These are phyloP conservation scores for Clarias laeviceps DNA, from an alignment of 2,797 vertebrate species.

Conservation along the genomic window DNA sequence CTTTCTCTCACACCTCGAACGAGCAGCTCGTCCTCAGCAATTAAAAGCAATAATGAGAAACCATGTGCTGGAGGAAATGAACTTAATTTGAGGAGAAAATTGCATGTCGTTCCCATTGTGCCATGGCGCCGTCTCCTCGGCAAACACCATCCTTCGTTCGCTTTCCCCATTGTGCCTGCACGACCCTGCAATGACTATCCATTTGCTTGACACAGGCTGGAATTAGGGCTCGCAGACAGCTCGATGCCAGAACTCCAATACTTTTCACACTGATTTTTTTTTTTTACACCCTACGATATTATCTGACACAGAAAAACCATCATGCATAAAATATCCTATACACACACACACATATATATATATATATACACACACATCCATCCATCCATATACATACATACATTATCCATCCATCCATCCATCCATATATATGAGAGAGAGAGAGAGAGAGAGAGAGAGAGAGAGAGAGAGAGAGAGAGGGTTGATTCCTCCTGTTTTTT, in stretches of 20 bases:
- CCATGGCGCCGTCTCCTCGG: constrained; percentile 8
- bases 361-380: no score
- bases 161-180: not conserved
- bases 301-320: constrained; percentile 5
- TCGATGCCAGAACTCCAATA: not conserved
- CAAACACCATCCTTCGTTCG: not conserved
- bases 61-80: constrained; percentile 42
- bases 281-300: constrained; percentile 39
- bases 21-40: constrained; percentile 21
- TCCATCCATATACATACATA: no score
- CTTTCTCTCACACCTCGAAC: not conserved
- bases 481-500: not conserved
- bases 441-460: no score
- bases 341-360: not conserved
- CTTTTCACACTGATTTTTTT: constrained; percentile 20
- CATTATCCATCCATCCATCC: no score
- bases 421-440: no score
- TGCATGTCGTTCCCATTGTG: constrained; percentile 33
- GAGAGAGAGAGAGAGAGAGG: no score
- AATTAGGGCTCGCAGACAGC: not conserved
- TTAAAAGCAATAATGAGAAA: constrained; percentile 38
- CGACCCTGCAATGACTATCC: constrained; percentile 1
- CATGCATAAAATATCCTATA: not conserved
- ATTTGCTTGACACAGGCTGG: constrained; percentile 11
- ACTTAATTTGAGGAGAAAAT: constrained; percentile 36